phyloP scores from a whole-genome alignment of 2,797 vertebrate species.

The Fistularia tabacaria region DNA sequence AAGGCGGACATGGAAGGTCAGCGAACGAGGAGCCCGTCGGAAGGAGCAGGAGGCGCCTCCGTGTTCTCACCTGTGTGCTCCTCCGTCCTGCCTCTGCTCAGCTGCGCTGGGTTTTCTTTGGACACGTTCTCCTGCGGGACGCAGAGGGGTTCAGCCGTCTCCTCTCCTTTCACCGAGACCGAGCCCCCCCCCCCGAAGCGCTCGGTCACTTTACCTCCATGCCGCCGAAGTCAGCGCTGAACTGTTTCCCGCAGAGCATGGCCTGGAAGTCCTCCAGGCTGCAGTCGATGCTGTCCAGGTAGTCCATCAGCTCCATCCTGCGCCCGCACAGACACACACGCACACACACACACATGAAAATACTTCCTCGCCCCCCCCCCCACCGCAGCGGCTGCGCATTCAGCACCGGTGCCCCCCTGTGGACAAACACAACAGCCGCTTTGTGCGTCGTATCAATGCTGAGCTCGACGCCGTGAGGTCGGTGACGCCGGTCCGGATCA shows the following conservation, averaged over 20 bases:
- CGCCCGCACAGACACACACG: neutral
- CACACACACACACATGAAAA: neutral
- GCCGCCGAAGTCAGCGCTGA: slow-evolving; percentile 85
- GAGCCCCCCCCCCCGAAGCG: too few species aligned
- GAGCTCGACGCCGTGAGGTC: too few species aligned
- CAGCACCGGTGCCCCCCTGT: too few species aligned
- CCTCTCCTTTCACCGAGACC: too few species aligned
- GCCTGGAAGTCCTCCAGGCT: slow-evolving; percentile 97
- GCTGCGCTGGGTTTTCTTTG: slow-evolving; percentile 41
- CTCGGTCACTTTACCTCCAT: slow-evolving; percentile 71
- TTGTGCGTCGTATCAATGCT: too few species aligned
- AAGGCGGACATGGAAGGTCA: neutral
- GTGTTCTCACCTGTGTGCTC: slow-evolving; percentile 49
- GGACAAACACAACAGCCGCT: too few species aligned
- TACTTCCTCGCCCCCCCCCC: too few species aligned
- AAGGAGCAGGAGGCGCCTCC: too few species aligned
- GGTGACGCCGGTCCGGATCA: too few species aligned
- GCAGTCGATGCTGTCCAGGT: slow-evolving; percentile 97
- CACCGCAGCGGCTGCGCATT: too few species aligned
- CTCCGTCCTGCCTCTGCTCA: slow-evolving; percentile 25
- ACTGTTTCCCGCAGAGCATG: slow-evolving; percentile 90
- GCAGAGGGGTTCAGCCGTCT: neutral
- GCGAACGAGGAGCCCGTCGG: too few species aligned
- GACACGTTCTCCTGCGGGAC: slow-evolving; percentile 48
- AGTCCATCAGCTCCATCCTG: slow-evolving; percentile 95